Evolutionary conservation across 2,797 vertebrate genomes (phyloP).

Genomic region (Oryzias sinensis): DNA sequence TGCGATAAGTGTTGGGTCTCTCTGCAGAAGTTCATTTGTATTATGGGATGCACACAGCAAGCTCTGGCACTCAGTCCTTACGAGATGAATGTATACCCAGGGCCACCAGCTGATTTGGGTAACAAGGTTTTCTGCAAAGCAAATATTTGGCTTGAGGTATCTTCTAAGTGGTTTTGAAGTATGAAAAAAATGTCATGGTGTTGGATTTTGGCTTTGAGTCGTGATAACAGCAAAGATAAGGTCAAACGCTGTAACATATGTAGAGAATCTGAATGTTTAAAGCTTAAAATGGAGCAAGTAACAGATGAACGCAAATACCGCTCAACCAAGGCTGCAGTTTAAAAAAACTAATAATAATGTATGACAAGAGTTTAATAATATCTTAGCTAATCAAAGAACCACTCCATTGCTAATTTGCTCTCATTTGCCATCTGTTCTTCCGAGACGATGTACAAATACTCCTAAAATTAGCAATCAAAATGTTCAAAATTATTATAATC

Average conservation of each 20-base stretch:
- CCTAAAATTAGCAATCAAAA: slow-evolving; percentile 86
- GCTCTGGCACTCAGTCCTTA: slow-evolving; percentile 55
- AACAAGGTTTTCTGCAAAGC: slow-evolving; percentile 78
- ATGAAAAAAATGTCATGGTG: slow-evolving; percentile 28
- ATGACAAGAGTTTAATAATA: slow-evolving; percentile 29
- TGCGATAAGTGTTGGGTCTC: slow-evolving; percentile 70
- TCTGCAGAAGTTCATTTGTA: slow-evolving; percentile 79
- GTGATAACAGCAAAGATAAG: slow-evolving; percentile 36
- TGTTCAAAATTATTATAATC: slow-evolving; percentile 66
- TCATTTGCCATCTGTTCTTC: slow-evolving; percentile 89
- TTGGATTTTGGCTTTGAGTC: slow-evolving; percentile 49
- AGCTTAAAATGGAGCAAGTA: slow-evolving; percentile 16
- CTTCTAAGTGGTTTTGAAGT: slow-evolving; percentile 47
- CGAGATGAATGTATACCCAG: slow-evolving; percentile 62
- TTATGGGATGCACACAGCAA: slow-evolving; percentile 77
- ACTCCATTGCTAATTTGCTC: slow-evolving; percentile 52
- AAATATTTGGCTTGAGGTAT: slow-evolving; percentile 71
- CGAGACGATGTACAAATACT: slow-evolving; percentile 90
- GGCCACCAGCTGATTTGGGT: slow-evolving; percentile 79
- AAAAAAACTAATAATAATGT: slow-evolving; percentile 9
- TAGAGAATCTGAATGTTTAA: slow-evolving; percentile 24
- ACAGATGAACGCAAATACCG: slow-evolving; percentile 25
- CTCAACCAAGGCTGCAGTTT: slow-evolving; percentile 5
- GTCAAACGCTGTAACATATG: slow-evolving; percentile 39
- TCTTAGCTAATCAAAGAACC: slow-evolving; percentile 51